Evolutionary conservation across 2,797 vertebrate species (phyloP).

Genomic region (Anableps anableps): DNA sequence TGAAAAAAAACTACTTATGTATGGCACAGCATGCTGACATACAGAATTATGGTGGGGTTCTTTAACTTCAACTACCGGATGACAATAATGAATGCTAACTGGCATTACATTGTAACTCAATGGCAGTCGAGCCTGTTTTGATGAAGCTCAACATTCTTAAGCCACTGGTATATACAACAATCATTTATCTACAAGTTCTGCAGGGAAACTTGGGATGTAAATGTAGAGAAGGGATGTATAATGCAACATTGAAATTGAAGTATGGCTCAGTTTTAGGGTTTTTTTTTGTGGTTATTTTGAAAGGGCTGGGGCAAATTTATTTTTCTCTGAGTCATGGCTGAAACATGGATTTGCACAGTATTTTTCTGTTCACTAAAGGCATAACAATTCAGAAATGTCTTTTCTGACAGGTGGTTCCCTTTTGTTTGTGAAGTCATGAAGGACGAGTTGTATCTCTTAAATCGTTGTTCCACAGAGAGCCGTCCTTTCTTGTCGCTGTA

Average conservation of each 20-base stretch:
- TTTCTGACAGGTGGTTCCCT: conserved; percentile 13
- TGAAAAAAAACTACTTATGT: conserved; percentile 16
- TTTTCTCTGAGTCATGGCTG: conserved; percentile 9
- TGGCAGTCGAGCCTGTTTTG: conserved; percentile 44
- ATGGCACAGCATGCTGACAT: conserved; percentile 13
- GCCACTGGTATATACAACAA: conserved; percentile 51
- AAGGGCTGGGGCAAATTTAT: conserved; percentile 7
- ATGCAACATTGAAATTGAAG: conserved; percentile 22
- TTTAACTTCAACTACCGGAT: conserved; percentile 57
- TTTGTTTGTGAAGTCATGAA: conserved; percentile 28
- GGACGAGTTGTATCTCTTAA: conserved; percentile 6
- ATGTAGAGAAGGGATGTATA: conserved; percentile 13
- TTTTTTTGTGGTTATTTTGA: conserved; percentile 14
- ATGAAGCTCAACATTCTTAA: conserved; percentile 58
- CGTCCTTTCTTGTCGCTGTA: conserved; percentile 8
- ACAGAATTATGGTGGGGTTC: conserved; percentile 32
- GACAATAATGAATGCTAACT: conserved; percentile 63
- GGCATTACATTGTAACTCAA: conserved; percentile 68
- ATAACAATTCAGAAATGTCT: conserved; percentile 1
- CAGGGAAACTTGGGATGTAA: conserved; percentile 35
- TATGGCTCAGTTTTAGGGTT: neutral
- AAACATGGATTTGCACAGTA: conserved; percentile 32
- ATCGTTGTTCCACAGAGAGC: conserved; percentile 11
- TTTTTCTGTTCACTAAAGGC: conserved; percentile 26
- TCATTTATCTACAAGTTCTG: conserved; percentile 37